Conservation (phyloP, 2,888 invertebrate species). For the Spisula solida region DNA sequence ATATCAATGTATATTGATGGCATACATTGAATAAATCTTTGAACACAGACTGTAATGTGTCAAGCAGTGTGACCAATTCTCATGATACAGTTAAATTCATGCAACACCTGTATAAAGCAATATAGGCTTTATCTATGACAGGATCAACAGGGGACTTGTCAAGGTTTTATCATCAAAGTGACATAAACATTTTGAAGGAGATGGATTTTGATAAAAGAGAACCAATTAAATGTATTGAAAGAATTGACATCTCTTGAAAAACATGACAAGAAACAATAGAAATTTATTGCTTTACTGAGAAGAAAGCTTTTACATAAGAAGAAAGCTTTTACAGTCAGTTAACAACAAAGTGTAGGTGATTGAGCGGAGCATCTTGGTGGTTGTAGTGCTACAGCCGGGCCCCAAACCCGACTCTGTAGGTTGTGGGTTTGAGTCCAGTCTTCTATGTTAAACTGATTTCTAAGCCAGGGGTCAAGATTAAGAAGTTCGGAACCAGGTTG, state of each 20-base stretch:
- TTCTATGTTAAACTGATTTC: no score
- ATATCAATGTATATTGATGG: neutral
- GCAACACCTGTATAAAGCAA: neutral
- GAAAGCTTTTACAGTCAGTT: no score
- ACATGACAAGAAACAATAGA: no score
- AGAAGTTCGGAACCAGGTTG: no score
- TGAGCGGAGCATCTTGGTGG: no score
- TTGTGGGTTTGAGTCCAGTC: no score
- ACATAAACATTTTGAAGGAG: slow-evolving; percentile 9
- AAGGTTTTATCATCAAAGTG: neutral
- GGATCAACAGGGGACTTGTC: neutral
- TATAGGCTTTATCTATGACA: neutral
- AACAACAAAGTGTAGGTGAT: no score
- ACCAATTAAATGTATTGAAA: neutral
- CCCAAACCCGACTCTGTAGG: no score
- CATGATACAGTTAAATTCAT: neutral
- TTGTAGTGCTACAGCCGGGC: no score
- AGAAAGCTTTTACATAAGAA: no score
- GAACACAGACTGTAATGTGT: neutral
- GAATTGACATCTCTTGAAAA: neutral
- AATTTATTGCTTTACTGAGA: no score
- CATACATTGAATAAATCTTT: neutral
- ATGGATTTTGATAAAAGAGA: slow-evolving; percentile 5
- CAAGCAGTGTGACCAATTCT: slow-evolving; percentile 4
- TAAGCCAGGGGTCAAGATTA: no score